phyloP scores from a whole-genome alignment of 1,140 invertebrate genomes.

The Drosophila funebris region DNA sequence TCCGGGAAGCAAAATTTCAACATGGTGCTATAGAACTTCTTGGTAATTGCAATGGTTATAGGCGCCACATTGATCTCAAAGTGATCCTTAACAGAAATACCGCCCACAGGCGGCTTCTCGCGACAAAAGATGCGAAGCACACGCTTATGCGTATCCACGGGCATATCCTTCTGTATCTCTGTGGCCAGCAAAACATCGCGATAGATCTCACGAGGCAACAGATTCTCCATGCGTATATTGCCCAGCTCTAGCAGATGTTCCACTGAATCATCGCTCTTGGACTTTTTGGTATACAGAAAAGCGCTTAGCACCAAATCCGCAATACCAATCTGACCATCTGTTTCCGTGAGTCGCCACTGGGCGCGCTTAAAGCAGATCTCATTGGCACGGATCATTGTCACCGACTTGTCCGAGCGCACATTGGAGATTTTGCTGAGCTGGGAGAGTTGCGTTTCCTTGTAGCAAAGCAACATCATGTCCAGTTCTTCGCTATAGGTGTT shows the following conservation, averaged over 20 bases:
- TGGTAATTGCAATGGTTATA: constrained; percentile 96
- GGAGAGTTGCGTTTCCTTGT: constrained; percentile 92
- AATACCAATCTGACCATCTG: constrained; percentile 98
- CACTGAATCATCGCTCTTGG: constrained; percentile 97
- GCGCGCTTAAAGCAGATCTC: constrained; percentile 99
- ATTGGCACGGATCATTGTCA: constrained; percentile 93
- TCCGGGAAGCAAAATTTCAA: constrained; percentile 99
- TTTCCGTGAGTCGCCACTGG: constrained; percentile 98
- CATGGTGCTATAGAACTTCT: constrained; percentile 99
- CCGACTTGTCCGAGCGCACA: constrained; percentile 86
- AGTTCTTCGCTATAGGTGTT: constrained; percentile 95
- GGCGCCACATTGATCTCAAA: constrained; percentile 98
- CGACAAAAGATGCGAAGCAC: constrained; percentile 94
- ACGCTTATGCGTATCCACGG: constrained; percentile 91
- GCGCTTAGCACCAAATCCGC: constrained; percentile 97
- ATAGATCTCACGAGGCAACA: constrained; percentile 97
- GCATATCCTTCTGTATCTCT: constrained; percentile 94
- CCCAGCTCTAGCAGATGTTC: constrained; percentile 99
- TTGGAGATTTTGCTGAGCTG: constrained; percentile 86
- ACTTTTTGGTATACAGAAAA: constrained; percentile 98
- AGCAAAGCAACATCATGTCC: constrained; percentile 95
- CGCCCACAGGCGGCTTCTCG: constrained; percentile 96
- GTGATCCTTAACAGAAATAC: constrained; percentile 99
- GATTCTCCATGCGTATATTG: constrained; percentile 97
- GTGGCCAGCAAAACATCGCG: constrained; percentile 95